Percentiles rank a stretch among this genome's conserved stretches.
phyloP scores from a whole-genome alignment of 1,140 invertebrate genomes.

The Geopemphigus sp. region DNA sequence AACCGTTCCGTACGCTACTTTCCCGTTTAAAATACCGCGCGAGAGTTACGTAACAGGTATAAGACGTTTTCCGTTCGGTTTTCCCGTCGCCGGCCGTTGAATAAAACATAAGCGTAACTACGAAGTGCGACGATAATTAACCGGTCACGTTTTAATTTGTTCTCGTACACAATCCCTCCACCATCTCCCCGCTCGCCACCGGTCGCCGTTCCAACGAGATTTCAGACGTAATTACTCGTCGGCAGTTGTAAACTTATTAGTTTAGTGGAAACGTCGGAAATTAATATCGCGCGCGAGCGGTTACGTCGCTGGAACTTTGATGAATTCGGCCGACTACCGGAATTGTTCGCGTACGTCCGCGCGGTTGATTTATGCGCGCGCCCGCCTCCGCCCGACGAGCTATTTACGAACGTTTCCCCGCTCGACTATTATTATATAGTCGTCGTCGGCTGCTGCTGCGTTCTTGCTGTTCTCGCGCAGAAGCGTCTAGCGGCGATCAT shows the following conservation, averaged over 20 bases:
- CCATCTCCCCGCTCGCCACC: no score
- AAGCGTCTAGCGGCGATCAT: background rate
- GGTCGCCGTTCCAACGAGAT: no score
- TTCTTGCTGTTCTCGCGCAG: background rate
- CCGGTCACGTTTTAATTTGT: background rate
- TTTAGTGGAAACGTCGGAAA: background rate
- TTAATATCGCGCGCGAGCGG: background rate
- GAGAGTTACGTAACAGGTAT: no score
- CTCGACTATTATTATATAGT: background rate
- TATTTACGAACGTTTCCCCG: background rate
- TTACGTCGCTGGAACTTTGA: background rate
- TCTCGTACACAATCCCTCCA: background rate
- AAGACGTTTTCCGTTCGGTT: background rate
- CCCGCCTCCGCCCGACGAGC: conserved; percentile 1
- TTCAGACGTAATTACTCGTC: background rate
- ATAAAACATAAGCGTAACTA: background rate
- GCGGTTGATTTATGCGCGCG: conserved; percentile 23
- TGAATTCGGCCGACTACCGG: conserved; percentile 20
- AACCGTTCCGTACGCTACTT: no score
- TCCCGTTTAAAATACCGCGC: no score
- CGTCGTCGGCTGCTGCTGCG: background rate
- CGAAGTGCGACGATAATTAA: background rate
- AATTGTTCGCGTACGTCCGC: background rate
- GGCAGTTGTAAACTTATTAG: background rate
- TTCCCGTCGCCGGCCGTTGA: background rate